Base-by-base conservation (phyloP, 1,140 invertebrate species). In the Bradynema listronoti region DNA sequence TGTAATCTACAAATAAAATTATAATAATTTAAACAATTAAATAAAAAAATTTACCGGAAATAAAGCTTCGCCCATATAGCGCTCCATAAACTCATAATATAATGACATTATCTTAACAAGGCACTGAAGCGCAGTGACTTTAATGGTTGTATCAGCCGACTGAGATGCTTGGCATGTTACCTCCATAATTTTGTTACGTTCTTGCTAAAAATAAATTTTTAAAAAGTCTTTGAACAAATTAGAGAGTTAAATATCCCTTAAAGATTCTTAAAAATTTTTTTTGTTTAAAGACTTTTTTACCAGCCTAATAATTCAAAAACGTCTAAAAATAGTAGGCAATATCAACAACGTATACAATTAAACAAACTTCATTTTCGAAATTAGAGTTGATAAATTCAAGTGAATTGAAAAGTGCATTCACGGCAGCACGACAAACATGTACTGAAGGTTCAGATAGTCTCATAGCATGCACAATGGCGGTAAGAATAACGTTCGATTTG, bases 151-250 rank as follows among this genome's bases (percentile, higher is more conserved):
- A 75, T 96, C 89, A 34, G 82, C 77, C 14, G 82, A 85, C 70
- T 86, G 85, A 1, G 85, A 85, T 11, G 85, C 83, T 73, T 86
- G 84, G 80, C 94, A 99, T 7, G 98, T 92, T 25, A 84, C 91
- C 84, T 98, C 91, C 95, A 99, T 99, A 41, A 99, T 98, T 77
- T 92, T 95, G 80, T 99, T 93, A 69, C 95, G 83, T 81, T 99
- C 94, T 62, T 86, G 85, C 83, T 87, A 80, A 65, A 52, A 29
- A n/a, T n/a, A n/a, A n/a, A n/a, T n/a, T n/a, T n/a, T n/a, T n/a
- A 50, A 50, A 52, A 52, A 9, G 6, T 52, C 36, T 52, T 9
- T 49, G 2, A 3, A 25, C 24, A 16, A 58, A 56, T 56, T 2
- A 14, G 3, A 58, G 1, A n/a, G 14, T 2, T 50, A 50, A 25